phyloP scores from a whole-genome alignment of 23 tunicate species.

The Phallusia fumigata region DNA sequence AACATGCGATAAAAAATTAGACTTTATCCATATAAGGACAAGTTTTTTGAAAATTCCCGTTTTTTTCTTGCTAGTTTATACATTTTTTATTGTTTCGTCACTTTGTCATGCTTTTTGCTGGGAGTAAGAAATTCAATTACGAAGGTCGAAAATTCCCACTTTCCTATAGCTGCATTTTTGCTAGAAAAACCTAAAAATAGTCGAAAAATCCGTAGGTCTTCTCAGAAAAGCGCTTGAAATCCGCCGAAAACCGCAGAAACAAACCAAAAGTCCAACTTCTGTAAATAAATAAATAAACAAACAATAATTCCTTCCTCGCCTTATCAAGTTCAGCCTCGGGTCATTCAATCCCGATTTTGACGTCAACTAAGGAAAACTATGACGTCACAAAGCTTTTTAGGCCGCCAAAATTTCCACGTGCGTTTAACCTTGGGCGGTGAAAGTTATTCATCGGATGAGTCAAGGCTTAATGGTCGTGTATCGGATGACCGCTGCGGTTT shows the following conservation, averaged over 20 bases:
- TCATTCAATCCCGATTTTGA: neutral
- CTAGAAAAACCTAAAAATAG: too few species aligned
- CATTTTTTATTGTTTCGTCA: too few species aligned
- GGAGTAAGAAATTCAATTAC: neutral
- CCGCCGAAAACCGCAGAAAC: too few species aligned
- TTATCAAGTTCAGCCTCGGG: neutral
- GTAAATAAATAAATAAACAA: neutral
- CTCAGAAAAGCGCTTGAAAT: too few species aligned
- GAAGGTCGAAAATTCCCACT: neutral
- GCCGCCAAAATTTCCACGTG: neutral
- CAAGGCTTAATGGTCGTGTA: neutral
- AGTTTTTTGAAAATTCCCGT: too few species aligned
- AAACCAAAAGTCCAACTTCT: too few species aligned
- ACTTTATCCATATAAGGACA: too few species aligned
- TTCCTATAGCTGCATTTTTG: too few species aligned
- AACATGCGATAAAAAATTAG: too few species aligned
- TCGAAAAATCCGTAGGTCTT: neutral
- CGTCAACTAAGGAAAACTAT: neutral
- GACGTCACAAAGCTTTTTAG: neutral
- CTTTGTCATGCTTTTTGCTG: too few species aligned
- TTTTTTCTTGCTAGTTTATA: too few species aligned
- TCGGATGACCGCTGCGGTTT: conserved; percentile 3
- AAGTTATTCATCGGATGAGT: too few species aligned
- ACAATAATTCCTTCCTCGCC: neutral
- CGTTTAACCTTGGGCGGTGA: neutral